phyloP scores from a whole-genome alignment of 1,140 invertebrate genomes.

The Tetramorium simillimum region DNA sequence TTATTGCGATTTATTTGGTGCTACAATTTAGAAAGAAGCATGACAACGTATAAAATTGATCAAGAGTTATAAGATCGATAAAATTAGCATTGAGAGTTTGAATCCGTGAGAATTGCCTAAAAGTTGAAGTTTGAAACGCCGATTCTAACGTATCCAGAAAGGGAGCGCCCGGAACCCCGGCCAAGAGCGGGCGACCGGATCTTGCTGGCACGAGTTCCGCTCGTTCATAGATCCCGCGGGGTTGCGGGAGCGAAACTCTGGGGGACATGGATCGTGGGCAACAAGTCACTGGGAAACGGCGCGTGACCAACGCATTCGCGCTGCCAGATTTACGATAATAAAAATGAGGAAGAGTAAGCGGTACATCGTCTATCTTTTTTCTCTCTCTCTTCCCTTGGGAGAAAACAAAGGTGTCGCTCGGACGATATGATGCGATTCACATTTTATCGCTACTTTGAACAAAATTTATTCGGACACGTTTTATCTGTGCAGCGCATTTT shows the following conservation, averaged over 20 bases:
- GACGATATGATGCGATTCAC: not conserved
- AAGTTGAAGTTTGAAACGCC: not conserved
- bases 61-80: not conserved
- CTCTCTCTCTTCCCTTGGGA: not conserved
- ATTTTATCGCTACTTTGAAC: not conserved
- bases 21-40: not conserved
- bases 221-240: constrained; percentile 31
- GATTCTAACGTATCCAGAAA: constrained; percentile 6
- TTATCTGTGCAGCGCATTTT: not conserved
- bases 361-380: not conserved
- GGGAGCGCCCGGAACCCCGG: constrained; percentile 31
- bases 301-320: constrained; percentile 67
- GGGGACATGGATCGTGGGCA: constrained; percentile 75
- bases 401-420: not conserved
- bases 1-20: not conserved
- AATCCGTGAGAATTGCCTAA: constrained; percentile 41
- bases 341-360: constrained; percentile 61
- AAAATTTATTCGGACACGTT: not conserved
- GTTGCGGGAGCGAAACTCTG: constrained; percentile 48
- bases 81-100: not conserved
- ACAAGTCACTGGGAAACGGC: constrained; percentile 77
- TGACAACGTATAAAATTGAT: not conserved
- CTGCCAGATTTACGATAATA: constrained; percentile 68
- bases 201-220: constrained; percentile 63
- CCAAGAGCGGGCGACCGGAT: constrained; percentile 63